A percentile compares a stretch with the other conserved stretches of the same genome.
These are phyloP conservation scores for Aramus guarauna DNA, from an alignment of 2,113 vertebrate genomes.

Conservation along the genomic window DNA sequence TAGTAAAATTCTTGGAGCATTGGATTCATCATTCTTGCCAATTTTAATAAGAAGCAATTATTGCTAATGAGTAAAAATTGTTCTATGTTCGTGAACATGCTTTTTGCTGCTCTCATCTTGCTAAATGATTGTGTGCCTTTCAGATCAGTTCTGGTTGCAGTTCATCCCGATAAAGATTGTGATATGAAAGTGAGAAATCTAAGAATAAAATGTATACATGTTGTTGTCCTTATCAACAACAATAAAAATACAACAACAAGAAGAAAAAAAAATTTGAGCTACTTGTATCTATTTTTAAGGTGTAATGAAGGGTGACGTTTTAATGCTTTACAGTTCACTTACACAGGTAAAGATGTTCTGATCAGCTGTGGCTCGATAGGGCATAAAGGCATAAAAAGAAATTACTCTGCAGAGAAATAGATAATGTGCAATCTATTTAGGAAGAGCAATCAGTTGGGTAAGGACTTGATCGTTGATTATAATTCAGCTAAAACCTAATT, in stretches of 20 bases:
- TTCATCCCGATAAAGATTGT: not conserved
- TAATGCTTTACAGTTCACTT: not conserved
- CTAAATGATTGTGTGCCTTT: not conserved
- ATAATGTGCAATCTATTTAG: not conserved
- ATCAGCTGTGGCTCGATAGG: not conserved
- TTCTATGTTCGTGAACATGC: not conserved
- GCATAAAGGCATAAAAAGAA: conserved; percentile 1
- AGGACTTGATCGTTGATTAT: not conserved
- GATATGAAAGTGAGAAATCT: not conserved
- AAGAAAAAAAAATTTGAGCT: not conserved
- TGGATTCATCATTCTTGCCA: not conserved
- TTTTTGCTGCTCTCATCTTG: not conserved
- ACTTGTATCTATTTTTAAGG: not conserved
- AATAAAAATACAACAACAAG: not conserved
- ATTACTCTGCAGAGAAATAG: not conserved
- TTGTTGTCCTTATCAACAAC: not conserved
- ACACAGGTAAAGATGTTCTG: not conserved
- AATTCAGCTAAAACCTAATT: conserved; percentile 14
- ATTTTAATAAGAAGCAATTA: not conserved
- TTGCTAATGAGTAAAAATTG: not conserved
- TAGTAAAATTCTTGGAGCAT: not conserved
- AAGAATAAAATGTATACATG: not conserved
- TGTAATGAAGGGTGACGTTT: not conserved
- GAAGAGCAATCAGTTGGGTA: not conserved
- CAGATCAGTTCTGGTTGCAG: not conserved